phyloP scores from a whole-genome alignment of 2,113 vertebrate genomes.

The Trematocara stigmaticum region DNA sequence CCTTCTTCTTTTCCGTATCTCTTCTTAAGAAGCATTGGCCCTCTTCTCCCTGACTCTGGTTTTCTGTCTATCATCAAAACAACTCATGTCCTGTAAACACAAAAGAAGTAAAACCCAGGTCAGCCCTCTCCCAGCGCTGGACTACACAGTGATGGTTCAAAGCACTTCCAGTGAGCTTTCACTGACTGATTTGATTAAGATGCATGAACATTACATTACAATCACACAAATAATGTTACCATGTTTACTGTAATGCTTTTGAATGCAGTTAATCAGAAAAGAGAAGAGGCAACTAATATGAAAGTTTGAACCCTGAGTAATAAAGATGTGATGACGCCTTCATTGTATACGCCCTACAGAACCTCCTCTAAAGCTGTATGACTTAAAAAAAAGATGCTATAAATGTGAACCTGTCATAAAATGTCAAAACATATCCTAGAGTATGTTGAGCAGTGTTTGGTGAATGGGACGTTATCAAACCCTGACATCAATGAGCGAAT shows the following conservation, averaged over 20 bases:
- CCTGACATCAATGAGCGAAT: not conserved
- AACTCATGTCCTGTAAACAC: constrained; percentile 4
- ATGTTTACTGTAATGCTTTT: not conserved
- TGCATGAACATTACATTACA: not conserved
- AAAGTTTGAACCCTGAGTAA: not conserved
- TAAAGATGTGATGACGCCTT: not conserved
- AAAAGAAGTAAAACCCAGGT: not conserved
- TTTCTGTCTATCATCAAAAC: constrained; percentile 16
- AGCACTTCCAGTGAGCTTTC: not conserved
- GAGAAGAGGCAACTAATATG: not conserved
- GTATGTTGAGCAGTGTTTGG: not conserved
- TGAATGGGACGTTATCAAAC: not conserved
- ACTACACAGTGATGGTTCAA: not conserved
- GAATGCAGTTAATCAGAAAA: not conserved
- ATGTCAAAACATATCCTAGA: not conserved
- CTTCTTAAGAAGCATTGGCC: not conserved
- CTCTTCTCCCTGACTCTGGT: not conserved
- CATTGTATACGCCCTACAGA: not conserved
- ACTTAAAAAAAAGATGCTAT: not conserved
- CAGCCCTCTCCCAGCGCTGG: not conserved
- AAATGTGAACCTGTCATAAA: not conserved
- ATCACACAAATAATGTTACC: not conserved
- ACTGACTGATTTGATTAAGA: not conserved
- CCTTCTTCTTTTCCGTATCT: constrained; percentile 38
- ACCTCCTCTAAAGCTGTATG: not conserved